Evolutionary conservation across 2,888 invertebrate genomes (phyloP).

Genomic region (Orchesellides sinensis): DNA sequence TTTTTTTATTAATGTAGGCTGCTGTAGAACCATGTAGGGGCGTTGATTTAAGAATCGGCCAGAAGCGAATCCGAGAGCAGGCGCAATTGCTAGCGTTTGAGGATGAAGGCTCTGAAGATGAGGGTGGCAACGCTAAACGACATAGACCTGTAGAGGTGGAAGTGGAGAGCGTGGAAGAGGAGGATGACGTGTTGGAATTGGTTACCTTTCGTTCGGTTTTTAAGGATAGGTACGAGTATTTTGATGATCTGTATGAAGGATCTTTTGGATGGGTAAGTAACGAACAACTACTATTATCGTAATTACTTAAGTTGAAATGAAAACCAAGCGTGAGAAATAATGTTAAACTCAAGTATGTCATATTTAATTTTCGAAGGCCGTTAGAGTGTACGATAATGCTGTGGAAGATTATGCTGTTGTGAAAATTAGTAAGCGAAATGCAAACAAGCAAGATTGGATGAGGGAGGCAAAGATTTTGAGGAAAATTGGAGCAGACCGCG

Average conservation of each 20-base stretch:
- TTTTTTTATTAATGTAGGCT: no score
- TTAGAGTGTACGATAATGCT: neutral
- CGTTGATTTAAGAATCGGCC: no score
- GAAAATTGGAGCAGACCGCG: neutral
- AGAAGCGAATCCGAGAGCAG: no score
- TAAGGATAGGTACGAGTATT: no score
- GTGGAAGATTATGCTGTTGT: neutral
- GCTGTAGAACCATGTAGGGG: no score
- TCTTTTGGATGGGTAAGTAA: slow-evolving; percentile 32
- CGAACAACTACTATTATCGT: neutral
- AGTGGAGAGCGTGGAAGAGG: neutral
- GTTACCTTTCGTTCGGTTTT: no score
- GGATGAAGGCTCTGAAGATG: no score
- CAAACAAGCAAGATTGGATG: neutral
- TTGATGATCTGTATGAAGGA: neutral
- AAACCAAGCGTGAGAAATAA: neutral
- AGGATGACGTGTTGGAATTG: no score
- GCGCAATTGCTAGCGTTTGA: no score
- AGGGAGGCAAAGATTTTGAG: neutral
- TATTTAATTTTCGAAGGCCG: neutral
- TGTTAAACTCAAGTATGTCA: neutral
- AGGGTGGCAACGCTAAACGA: no score
- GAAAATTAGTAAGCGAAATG: neutral
- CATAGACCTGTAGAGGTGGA: neutral
- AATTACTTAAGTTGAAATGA: neutral